Base-by-base conservation (phyloP, 2,113 vertebrate genomes). In the Caranx melampygus region DNA sequence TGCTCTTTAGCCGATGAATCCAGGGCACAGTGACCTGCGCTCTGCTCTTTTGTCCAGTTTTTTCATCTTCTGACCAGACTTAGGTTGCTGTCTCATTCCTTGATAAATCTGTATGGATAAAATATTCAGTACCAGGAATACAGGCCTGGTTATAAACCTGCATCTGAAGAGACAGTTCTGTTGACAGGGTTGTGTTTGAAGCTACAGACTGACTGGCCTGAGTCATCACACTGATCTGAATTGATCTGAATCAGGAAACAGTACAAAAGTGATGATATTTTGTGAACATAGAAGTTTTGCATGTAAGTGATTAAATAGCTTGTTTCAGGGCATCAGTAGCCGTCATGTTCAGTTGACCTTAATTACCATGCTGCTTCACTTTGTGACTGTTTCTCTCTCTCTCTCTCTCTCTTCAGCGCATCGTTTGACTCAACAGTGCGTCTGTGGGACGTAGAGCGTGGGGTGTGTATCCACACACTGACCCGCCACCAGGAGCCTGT, bases 401-500 rank as follows among this genome's bases (percentile, higher is more conserved):
- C 2, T 0, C 15, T 18, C 26, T n/a, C 14, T 63, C 31, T 61
- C 35, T 79, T 9, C 90, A 99, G 98, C 82, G 98, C 98, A 65
- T 99, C 98, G 52, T 99, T 99, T 83, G 98, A 99, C 94, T 99
- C 98, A 74, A 99, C 98, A 55, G 98, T 99, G 92, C 96, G 98
- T 76, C 95, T 99, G 94, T 99, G 98, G 98, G 98, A 99, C 75
- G 98, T 99, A 92, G 98, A 99, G 93, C 94, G 98, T 81, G 98
- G 98, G 52, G 97, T 98, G 89, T 99, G 98, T 92, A 99, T 99
- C 90, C 98, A 99, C 92, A 99, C 98, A 59, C 93, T 99, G 93
- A 99, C 98, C 88, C 97, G 98, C 89, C 98, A 99, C 94, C 98
- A 99, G 95, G 98, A 99, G 94, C 98, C 98, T 70, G 98, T 99